Percentiles rank a stretch among this genome's conserved stretches.
phyloP scores from a whole-genome alignment of 2,797 vertebrate genomes.

The Manis pentadactyla region DNA sequence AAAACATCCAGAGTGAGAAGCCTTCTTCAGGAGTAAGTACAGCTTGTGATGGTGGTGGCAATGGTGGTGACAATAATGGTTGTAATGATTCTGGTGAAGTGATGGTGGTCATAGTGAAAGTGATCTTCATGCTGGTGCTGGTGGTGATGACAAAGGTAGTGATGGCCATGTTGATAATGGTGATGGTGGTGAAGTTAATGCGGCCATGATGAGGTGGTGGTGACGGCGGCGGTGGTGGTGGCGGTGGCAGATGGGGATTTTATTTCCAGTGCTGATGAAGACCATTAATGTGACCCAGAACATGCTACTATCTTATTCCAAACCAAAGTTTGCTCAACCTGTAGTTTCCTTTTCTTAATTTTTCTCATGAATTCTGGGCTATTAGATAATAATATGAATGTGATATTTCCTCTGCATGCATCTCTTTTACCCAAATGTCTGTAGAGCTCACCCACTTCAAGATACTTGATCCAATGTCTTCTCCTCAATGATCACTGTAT shows the following conservation, averaged over 20 bases:
- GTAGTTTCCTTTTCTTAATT: not conserved
- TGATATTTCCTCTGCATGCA: not conserved
- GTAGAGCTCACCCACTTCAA: no score
- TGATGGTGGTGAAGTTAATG: not conserved
- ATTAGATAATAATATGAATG: no score
- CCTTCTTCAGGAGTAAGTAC: not conserved
- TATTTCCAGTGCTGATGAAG: not conserved
- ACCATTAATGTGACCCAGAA: not conserved
- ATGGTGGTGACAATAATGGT: not conserved
- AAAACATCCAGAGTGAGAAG: not conserved
- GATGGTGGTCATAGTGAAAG: rapidly evolving
- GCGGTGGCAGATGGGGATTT: not conserved
- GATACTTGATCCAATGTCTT: no score
- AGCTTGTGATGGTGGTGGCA: no score
- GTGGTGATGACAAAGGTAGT: not conserved
- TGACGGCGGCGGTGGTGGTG: not conserved
- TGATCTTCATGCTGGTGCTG: not conserved
- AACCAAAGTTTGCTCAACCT: not conserved
- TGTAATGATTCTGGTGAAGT: not conserved
- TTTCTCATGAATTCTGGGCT: not conserved
- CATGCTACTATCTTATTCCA: not conserved
- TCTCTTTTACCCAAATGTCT: no score
- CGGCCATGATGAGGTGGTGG: rapidly evolving
- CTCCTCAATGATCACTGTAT: no score
- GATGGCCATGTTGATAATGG: not conserved